Conservation (phyloP, 2,797 vertebrate genomes). For the Sphenopsis melanotis region DNA sequence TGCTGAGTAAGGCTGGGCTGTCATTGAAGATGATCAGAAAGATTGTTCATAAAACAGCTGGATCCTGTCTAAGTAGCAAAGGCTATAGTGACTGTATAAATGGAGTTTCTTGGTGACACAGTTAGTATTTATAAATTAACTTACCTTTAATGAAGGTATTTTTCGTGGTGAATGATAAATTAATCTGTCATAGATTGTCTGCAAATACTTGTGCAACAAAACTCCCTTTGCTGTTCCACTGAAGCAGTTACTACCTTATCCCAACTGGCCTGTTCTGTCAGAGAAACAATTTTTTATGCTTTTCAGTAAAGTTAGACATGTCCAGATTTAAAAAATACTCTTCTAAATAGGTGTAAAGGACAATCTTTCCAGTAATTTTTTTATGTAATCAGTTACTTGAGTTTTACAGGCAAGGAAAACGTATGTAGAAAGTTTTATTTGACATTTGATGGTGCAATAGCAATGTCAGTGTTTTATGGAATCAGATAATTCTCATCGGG, state of each 20-base stretch:
- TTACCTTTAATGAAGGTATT: neutral
- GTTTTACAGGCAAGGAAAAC: neutral
- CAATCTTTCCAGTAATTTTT: neutral
- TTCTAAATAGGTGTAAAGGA: neutral
- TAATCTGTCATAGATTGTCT: neutral
- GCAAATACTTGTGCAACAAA: neutral
- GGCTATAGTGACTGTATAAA: no score
- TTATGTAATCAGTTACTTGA: neutral
- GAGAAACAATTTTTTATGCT: neutral
- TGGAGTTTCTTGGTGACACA: neutral
- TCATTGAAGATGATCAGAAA: slow-evolving; percentile 28
- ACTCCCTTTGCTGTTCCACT: neutral
- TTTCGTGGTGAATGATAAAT: neutral
- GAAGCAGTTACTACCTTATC: fast-evolving
- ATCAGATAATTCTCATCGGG: neutral
- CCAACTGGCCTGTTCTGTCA: neutral
- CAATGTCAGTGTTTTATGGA: neutral
- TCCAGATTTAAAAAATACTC: neutral
- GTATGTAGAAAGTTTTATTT: neutral
- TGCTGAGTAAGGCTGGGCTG: slow-evolving; percentile 32
- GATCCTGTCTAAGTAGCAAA: neutral
- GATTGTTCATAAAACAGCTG: slow-evolving; percentile 18
- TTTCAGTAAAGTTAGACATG: neutral
- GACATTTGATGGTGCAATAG: neutral
- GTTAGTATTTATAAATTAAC: neutral